Base-by-base conservation (phyloP, 2,888 invertebrate genomes). In the Dynastes grantii region DNA sequence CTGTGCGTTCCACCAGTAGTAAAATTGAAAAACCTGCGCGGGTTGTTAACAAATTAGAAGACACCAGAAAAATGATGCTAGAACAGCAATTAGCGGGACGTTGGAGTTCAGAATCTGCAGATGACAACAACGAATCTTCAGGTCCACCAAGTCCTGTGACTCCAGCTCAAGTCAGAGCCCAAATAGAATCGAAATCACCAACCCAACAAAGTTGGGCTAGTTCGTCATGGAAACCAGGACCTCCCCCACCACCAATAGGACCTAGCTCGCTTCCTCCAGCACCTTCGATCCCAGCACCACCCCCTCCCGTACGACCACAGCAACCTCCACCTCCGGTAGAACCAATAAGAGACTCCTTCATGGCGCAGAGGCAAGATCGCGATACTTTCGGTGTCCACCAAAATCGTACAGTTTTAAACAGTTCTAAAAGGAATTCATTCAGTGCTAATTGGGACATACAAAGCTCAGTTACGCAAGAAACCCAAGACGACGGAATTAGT, bases 21-120 rank as follows among this genome's bases (percentile, higher is more conserved):
- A 93, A 93, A 29, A 84, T 87, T 0, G 95, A 96, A 83, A 93
- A 93, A 81, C 91, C 91, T 2, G 93, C 94, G 1, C 91, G 95
- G 0, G 92, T 93, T 0, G 94, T 96, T 71, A 92, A 92, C 82
- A 96, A 97, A 86, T 88, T 97, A 58, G 96, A 97, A 86, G 96
- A 96, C 81, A 95, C 96, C 8, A 91, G 97, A 76, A 95, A 95
- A 85, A 89, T 95, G 84, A 93, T 97, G 91, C 88, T 97, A 51
- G 96, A 97, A 85, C 94, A 96, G 83, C 97, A 97, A 88, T 88
- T 97, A 70, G 94, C 95, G 83, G 93, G 93, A 22, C 88, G 90
- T 81, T 93, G 91, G 82, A 89, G 92, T 55, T 92, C 92, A 89
- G 92, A 92, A 78, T 92, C 92, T 1, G 87, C 88, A n/a, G 90